Evolutionary conservation across 1,140 invertebrate species (phyloP).

Genomic region (Branchinecta lynchi): DNA sequence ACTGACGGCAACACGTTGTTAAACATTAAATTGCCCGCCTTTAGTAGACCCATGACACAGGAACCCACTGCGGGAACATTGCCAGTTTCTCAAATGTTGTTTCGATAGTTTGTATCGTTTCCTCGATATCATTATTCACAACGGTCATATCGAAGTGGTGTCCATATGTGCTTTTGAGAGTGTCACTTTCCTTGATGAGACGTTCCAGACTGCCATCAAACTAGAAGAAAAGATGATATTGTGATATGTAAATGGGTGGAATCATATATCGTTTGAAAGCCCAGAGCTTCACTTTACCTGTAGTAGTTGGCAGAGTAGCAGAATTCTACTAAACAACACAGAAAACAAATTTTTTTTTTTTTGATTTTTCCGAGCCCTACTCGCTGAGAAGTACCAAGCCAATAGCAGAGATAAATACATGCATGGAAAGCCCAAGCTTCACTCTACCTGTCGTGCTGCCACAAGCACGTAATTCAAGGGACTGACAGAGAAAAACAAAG

Average conservation of each 20-base stretch:
- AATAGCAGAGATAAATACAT: no score
- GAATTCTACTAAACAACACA: no score
- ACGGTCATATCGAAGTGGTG: slow-evolving; percentile 97
- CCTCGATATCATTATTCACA: slow-evolving; percentile 98
- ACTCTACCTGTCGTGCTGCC: no score
- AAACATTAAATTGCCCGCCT: slow-evolving; percentile 12
- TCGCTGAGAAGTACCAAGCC: no score
- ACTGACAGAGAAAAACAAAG: no score
- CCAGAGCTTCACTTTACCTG: no score
- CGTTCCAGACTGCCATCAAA: slow-evolving; percentile 91
- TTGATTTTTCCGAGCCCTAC: no score
- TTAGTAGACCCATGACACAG: slow-evolving; percentile 90
- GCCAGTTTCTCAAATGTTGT: slow-evolving; percentile 75
- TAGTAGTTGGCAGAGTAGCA: no score
- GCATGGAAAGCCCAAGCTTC: no score
- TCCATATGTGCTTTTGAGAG: slow-evolving; percentile 85
- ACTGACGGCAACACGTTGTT: slow-evolving; percentile 8
- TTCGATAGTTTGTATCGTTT: slow-evolving; percentile 84
- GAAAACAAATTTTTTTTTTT: no score
- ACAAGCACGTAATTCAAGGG: no score
- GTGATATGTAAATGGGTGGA: slow-evolving; percentile 12
- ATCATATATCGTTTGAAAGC: no score
- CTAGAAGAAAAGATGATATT: slow-evolving; percentile 40
- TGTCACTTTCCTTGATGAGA: slow-evolving; percentile 85
- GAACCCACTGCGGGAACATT: slow-evolving; percentile 84